Evolutionary conservation across 1,140 invertebrate genomes (phyloP), one percentile per base, ranked within the genome.

Genomic region (Gerris buenoi): DNA sequence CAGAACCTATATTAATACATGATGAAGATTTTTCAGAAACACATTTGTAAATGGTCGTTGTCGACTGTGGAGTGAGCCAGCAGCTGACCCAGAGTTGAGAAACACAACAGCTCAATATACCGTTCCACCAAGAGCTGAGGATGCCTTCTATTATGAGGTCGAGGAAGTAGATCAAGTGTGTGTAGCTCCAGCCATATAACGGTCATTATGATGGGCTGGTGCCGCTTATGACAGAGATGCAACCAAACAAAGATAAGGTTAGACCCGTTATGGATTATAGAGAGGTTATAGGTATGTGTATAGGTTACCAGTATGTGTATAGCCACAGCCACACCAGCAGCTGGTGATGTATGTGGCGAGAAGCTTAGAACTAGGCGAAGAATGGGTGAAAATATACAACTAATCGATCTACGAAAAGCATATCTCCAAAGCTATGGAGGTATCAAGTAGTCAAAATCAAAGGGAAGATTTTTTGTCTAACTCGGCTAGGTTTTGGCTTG

Each of bases 361-460:
- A 46, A 46, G 33, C 33, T 46, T 5, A 5, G 33, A 10, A 46
- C 5, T 46, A 10, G 33, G 33, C 5, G 33, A 18, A 46, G 18
- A 18, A 10, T 46, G 5, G 33, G 33, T 46, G 33, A 46, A 18
- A 46, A 46, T 46, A 46, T 46, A 10, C 5, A 46, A 46, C 33
- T 46, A 18, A 18, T 46, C 18, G 33, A 46, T 46, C 33, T 46
- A 46, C 15, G 28, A n/a, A 27, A 18, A 46, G 33, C 33, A 46
- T 46, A 46, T 18, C 18, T 46, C 5, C 18, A 22, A 27, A 46
- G 14, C 23, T 65, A 29, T 33, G 64, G 64, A 65, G 23, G 25
- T 65, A 33, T 65, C 29, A 65, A 65, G 64, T 65, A 33, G 64
- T 65, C 23, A n/a, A 46, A 3, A 25, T 65, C 23, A 65, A 65